A percentile compares a stretch with the other conserved stretches of the same genome.
Conservation (phyloP, 2,113 vertebrate species). For the Scatophagus argus region DNA sequence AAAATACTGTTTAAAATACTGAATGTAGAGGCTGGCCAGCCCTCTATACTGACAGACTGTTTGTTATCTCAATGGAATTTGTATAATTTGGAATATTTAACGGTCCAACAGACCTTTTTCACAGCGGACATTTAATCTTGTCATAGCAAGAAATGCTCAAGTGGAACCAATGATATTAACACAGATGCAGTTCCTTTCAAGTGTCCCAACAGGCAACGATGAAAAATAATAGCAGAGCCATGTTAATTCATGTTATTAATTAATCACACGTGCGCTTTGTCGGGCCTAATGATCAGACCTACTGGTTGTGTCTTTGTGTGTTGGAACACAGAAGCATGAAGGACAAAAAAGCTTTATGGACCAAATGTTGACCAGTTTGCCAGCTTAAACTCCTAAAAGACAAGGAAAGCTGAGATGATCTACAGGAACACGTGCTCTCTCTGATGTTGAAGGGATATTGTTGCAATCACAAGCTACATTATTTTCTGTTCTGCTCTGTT, state of each 20-base stretch:
- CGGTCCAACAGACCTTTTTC: not conserved
- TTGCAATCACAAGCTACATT: slow-evolving; percentile 14
- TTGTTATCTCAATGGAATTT: too few relatives aligned
- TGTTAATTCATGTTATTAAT: not conserved
- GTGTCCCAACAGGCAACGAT: not conserved
- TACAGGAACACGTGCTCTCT: slow-evolving; percentile 23
- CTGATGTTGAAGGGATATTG: slow-evolving; percentile 10
- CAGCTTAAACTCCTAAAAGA: too few relatives aligned
- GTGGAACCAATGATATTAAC: not conserved
- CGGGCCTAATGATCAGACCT: not conserved
- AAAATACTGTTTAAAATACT: too few relatives aligned
- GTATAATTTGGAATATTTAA: too few relatives aligned
- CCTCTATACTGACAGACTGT: not conserved
- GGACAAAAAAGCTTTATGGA: not conserved
- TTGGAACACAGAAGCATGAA: not conserved
- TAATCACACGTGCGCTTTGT: not conserved
- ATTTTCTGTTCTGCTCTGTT: slow-evolving; percentile 27
- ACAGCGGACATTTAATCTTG: not conserved
- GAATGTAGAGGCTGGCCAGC: too few relatives aligned
- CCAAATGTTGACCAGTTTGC: slow-evolving; percentile 9
- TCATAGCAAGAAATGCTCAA: not conserved
- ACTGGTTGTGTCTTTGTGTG: not conserved
- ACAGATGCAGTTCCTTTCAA: too few relatives aligned
- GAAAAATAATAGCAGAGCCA: not conserved
- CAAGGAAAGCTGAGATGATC: not conserved